Base-by-base conservation (phyloP, 2,113 vertebrate species). In the Chaetodon auriga region DNA sequence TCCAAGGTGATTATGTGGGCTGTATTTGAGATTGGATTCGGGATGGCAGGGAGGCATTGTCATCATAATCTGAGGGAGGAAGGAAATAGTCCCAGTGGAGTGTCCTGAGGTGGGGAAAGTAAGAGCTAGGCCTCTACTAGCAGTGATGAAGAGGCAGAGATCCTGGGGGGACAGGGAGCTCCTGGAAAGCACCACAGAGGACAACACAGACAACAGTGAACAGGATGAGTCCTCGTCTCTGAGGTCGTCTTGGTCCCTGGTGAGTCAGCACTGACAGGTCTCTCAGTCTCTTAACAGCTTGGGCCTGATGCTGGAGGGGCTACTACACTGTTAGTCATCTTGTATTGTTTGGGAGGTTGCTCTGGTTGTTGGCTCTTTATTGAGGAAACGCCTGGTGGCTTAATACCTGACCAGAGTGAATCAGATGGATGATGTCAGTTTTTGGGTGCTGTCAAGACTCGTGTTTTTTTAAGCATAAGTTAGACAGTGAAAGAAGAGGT, bases 181-280 rank as follows among this genome's bases (percentile, higher is more conserved):
- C 63, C 62, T 66, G 18, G 80, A 43, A 51, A 91, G 85, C 74
- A 88, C 69, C 54, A 89, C 81, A 14, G 93, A 93, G 16, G 91
- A 94, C 61, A 82, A 77, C 69, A 88, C 85, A 82, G 91, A 93
- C 75, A 78, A 72, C 73, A 90, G 87, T 75, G 91, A 92, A 43
- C 87, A 83, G 75, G 93, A 93, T 63, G 91, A 93, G 30, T 81
- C 84, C 63, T 86, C 58, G 5, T 84, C 84, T 38, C 81, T 85
- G 49, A 92, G 82, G 81, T 84, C 74, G 0, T 90, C 93, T 21
- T 96, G 83, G 94, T 95, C 89, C 69, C 87, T 93, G 94, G 93
- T 95, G 92, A 95, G 95, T 93, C 45, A 64, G n/a, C 15, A 53
- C 25, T 38, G 69, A 68, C 48, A 36, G 64, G 75, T 83, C 15